phyloP scores from a whole-genome alignment of 30 jellyfish, hydroid and myxozoan species.

The Aurelia aurita region DNA sequence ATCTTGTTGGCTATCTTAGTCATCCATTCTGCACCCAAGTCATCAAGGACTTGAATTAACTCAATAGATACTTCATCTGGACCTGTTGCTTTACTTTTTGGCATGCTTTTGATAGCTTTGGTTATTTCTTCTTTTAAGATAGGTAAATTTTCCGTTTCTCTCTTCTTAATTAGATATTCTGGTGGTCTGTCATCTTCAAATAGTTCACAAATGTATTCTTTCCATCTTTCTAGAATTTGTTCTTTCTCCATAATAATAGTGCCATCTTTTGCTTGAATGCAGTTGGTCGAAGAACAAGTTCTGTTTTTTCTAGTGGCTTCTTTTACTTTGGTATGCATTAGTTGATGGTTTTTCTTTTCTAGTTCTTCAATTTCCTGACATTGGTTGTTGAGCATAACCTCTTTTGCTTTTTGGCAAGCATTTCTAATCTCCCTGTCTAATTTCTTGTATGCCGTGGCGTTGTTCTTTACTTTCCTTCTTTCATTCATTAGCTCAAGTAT shows the following conservation, averaged over 20 bases:
- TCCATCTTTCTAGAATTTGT: constrained; percentile 31
- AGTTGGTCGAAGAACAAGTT: constrained; percentile 10
- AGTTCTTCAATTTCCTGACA: neutral
- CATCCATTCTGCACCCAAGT: too few relatives aligned
- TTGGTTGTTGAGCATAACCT: neutral
- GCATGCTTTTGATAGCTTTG: too few relatives aligned
- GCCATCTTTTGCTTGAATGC: constrained; percentile 41
- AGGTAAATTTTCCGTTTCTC: too few relatives aligned
- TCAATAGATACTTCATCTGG: too few relatives aligned
- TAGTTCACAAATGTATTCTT: constrained; percentile 16
- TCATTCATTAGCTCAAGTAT: too few relatives aligned
- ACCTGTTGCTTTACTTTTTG: too few relatives aligned
- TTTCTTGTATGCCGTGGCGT: neutral
- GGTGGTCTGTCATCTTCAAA: constrained; percentile 12
- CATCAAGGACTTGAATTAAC: too few relatives aligned
- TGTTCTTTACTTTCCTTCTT: too few relatives aligned
- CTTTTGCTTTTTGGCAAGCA: constrained; percentile 23
- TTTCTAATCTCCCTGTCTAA: constrained; percentile 9
- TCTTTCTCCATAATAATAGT: constrained; percentile 38
- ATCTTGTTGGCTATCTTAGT: too few relatives aligned
- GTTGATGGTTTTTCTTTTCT: neutral
- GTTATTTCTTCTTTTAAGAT: too few relatives aligned
- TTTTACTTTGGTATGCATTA: constrained; percentile 4
- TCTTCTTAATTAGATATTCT: too few relatives aligned
- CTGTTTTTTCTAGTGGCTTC: constrained; percentile 19